Conservation (phyloP, 2,113 vertebrate species). For the Lepus americanus region DNA sequence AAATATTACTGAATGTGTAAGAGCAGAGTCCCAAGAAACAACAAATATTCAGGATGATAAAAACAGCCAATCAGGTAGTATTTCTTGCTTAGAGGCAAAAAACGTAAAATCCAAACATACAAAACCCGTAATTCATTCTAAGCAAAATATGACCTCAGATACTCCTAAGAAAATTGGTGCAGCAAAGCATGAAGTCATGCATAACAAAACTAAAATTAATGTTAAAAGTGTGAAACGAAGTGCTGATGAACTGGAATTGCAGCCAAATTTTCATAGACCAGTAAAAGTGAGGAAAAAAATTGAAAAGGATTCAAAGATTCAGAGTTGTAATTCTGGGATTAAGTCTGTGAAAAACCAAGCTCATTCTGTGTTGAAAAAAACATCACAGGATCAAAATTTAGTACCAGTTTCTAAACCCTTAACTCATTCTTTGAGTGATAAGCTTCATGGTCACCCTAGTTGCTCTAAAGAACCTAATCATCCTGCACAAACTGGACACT, state of each 20-base stretch:
- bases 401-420: slow-evolving; percentile 80
- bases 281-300: slow-evolving; percentile 92
- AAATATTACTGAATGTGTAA: slow-evolving; percentile 65
- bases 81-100: slow-evolving; percentile 85
- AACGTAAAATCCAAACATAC: slow-evolving; percentile 75
- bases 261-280: slow-evolving; percentile 86
- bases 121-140: slow-evolving; percentile 81
- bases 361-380: slow-evolving; percentile 83
- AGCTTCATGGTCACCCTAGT: slow-evolving; percentile 80
- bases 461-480: slow-evolving; percentile 83
- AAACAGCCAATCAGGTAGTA: slow-evolving; percentile 66
- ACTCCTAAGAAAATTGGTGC: slow-evolving; percentile 74
- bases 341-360: slow-evolving; percentile 84
- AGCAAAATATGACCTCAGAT: slow-evolving; percentile 81
- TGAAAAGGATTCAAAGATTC: slow-evolving; percentile 84
- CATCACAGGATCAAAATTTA: slow-evolving; percentile 77
- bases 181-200: slow-evolving; percentile 76
- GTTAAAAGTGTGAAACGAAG: slow-evolving; percentile 90
- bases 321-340: slow-evolving; percentile 76
- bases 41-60: slow-evolving; percentile 76
- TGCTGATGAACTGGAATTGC: slow-evolving; percentile 84
- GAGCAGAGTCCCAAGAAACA: slow-evolving; percentile 75
- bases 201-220: slow-evolving; percentile 87
- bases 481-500: slow-evolving; percentile 77
- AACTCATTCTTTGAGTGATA: slow-evolving; percentile 84